These are phyloP conservation scores for Astyanax mexicanus DNA, from an alignment of 2,797 vertebrate genomes.

Conservation along the genomic window DNA sequence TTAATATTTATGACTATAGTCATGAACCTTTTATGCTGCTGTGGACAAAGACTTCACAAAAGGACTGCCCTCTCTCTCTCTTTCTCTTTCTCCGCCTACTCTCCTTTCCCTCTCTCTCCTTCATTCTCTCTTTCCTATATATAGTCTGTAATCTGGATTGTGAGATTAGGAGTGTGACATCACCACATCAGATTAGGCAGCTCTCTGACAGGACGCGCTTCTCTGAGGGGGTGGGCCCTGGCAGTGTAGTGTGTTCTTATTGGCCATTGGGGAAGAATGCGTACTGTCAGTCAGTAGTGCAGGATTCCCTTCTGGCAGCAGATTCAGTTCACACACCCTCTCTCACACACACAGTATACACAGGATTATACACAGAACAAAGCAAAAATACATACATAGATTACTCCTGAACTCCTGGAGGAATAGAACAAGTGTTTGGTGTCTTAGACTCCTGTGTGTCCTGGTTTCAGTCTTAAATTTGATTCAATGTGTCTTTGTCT, in stretches of 20 bases:
- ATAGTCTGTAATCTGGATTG: slow-evolving; percentile 54
- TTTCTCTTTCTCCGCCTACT: background rate
- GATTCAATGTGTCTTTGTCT: too few relatives aligned
- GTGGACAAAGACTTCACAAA: too few relatives aligned
- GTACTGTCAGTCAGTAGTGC: slow-evolving; percentile 8
- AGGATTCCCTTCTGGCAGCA: slow-evolving; percentile 1
- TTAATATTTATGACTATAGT: too few relatives aligned
- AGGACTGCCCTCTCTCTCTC: slow-evolving; percentile 14
- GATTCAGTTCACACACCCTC: background rate
- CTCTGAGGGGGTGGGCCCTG: background rate
- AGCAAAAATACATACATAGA: too few relatives aligned
- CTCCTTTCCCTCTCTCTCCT: background rate
- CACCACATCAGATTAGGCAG: slow-evolving; percentile 48
- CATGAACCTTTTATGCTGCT: too few relatives aligned
- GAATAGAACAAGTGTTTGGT: too few relatives aligned
- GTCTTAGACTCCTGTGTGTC: too few relatives aligned
- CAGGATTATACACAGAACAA: too few relatives aligned
- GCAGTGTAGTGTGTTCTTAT: background rate
- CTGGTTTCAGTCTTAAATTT: too few relatives aligned
- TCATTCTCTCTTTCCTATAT: slow-evolving; percentile 41
- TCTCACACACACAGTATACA: slow-evolving; percentile 23
- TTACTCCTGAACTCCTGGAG: too few relatives aligned
- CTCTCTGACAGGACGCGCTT: slow-evolving; percentile 28
- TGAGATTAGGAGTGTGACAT: slow-evolving; percentile 31
- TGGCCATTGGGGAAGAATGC: background rate